Evolutionary conservation across 2,888 invertebrate species (phyloP), one percentile per base, ranked within the genome.

Genomic region (Perdita meconis): DNA sequence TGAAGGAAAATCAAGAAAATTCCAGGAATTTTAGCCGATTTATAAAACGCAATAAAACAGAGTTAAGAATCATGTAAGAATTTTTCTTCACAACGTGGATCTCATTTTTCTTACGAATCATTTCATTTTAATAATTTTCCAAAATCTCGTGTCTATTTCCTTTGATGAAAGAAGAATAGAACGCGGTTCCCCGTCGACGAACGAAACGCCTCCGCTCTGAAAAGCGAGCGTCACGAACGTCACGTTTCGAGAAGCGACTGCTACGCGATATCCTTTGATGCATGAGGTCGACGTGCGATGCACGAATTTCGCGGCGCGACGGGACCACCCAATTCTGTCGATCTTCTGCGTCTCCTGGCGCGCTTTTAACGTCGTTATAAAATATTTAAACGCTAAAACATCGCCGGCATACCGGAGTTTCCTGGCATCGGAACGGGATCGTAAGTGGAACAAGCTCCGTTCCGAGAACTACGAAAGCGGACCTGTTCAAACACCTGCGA

Each of bases 381-480:
- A 63, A 57, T 57, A 51, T 63, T 66, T 24, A 55, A 55, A 50
- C 22, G 59, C 40, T 10, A 16, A 53, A 53, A n/a, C 70, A 38
- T 44, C 36, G 22, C 22, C 60, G 50, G 38, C n/a, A 12, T 30
- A 40, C 61, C 57, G 34, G 42, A 19, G 26, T 51, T 53, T 30
- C 38, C 64, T 72, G 77, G 68, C 79, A 77, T 30, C 63, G 70
- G 42, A 50, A 38, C 75, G 12, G 72, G 16, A 47, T 50, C 22
- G 64, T 72, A 79, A 77, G 77, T 77, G 68, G 79, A 72, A 68
- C 79, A 51, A 77, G 73, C 78, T 78, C 80, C 67, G 34, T 80
- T 80, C 80, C 16, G 26, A 44, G 80, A 80, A 80, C 47, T 55
- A 66, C 74, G 61, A 70, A 78, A 67, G 64, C 78, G 47, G 70